phyloP scores from a whole-genome alignment of 2,113 vertebrate species.

The Campylomormyrus tamandua region DNA sequence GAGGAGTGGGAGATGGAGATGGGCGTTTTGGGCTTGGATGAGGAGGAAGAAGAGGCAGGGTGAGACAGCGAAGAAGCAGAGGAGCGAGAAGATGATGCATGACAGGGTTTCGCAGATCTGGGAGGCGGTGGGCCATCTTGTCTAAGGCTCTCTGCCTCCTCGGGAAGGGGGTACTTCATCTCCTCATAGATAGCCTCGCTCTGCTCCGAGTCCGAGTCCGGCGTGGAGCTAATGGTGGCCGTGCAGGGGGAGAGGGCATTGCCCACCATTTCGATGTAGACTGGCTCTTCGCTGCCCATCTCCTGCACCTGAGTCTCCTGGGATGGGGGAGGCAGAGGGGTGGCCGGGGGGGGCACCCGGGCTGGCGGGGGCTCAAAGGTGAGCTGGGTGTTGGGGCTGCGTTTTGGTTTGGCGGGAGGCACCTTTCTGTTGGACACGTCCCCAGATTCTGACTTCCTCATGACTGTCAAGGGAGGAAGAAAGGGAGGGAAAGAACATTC shows the following conservation, averaged over 20 bases:
- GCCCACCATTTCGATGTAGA: conserved; percentile 91
- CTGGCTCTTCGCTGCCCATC: conserved; percentile 71
- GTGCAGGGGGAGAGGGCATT: conserved; percentile 65
- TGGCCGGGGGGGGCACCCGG: conserved; percentile 47
- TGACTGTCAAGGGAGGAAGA: conserved; percentile 42
- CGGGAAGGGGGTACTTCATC: conserved; percentile 78
- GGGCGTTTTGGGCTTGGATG: conserved; percentile 61
- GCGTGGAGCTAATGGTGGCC: conserved; percentile 48
- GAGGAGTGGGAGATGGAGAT: conserved; percentile 65
- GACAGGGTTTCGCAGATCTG: conserved; percentile 58
- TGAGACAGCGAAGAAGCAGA: conserved; percentile 44
- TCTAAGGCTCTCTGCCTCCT: conserved; percentile 61
- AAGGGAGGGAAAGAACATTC: neutral
- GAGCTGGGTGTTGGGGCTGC: conserved; percentile 82
- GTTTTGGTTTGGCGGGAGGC: conserved; percentile 78
- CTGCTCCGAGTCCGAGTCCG: conserved; percentile 80
- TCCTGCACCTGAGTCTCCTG: conserved; percentile 50
- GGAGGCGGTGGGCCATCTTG: conserved; percentile 47
- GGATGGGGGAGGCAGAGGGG: conserved; percentile 53
- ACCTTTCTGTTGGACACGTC: conserved; percentile 68
- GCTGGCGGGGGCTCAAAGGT: conserved; percentile 61
- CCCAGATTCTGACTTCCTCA: conserved; percentile 73
- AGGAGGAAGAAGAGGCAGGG: conserved; percentile 54
- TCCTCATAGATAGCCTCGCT: conserved; percentile 88
- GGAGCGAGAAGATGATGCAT: conserved; percentile 46